Evolutionary conservation across 2,797 vertebrate species (phyloP).

Genomic region (Paguma larvata): DNA sequence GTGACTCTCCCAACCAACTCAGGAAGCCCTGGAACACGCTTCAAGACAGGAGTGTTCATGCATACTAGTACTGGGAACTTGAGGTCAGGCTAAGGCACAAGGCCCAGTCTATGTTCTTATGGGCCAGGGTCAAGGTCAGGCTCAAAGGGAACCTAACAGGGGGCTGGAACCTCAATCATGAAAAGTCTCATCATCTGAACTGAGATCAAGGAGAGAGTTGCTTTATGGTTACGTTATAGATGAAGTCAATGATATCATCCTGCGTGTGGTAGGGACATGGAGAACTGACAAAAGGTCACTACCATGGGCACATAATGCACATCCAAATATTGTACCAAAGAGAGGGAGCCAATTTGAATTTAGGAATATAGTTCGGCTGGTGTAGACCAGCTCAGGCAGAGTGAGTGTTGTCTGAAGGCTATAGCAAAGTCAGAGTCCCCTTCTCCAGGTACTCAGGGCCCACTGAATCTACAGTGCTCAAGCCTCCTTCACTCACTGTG

Average conservation of each 20-base stretch:
- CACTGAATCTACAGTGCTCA: too few relatives aligned
- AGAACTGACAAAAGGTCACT: neutral
- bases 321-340: fast-evolving
- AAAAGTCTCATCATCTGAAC: neutral
- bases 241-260: too few relatives aligned
- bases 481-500: too few relatives aligned
- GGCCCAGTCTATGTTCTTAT: neutral
- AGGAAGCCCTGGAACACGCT: too few relatives aligned
- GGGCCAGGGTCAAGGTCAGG: neutral
- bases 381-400: neutral
- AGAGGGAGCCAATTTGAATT: neutral
- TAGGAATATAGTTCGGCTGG: neutral
- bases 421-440: neutral
- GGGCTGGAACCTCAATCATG: fast-evolving
- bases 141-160: neutral
- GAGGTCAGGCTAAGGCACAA: neutral
- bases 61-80: too few relatives aligned
- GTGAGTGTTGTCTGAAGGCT: neutral
- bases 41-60: neutral
- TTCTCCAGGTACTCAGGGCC: too few relatives aligned
- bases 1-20: neutral
- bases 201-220: neutral
- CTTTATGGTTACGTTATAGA: too few relatives aligned
- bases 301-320: too few relatives aligned
- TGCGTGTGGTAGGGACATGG: too few relatives aligned